Conservation (phyloP, 2,797 vertebrate genomes). For the Picus viridis region DNA sequence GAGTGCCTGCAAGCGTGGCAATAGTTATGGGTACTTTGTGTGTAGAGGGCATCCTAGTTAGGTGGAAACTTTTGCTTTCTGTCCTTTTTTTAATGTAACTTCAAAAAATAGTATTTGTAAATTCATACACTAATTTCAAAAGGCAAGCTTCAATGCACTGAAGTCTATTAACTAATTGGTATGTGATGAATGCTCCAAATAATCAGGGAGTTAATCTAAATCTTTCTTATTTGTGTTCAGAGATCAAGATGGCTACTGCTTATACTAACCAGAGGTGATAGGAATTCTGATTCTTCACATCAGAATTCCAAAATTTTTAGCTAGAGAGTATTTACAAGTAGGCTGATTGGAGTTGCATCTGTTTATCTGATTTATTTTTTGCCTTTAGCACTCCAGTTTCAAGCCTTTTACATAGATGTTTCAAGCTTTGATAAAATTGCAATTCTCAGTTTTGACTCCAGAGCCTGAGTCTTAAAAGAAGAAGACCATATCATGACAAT, state of each 20-base stretch:
- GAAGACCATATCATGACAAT: neutral
- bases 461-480: neutral
- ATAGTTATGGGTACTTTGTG: neutral
- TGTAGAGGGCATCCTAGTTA: neutral
- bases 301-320: neutral
- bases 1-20: constrained; percentile 18
- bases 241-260: neutral
- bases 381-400: neutral
- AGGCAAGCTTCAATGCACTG: neutral
- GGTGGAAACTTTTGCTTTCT: neutral
- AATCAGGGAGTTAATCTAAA: neutral
- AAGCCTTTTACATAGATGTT: neutral
- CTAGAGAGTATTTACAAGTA: neutral
- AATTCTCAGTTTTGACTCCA: neutral
- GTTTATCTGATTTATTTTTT: neutral
- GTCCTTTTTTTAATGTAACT: neutral
- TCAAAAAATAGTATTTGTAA: too few species aligned
- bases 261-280: neutral
- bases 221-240: neutral
- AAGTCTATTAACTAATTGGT: neutral
- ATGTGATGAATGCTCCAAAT: neutral
- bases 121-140: neutral
- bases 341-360: neutral
- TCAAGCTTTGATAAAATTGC: neutral
- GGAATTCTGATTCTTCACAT: neutral